Conservation (phyloP, 2,888 invertebrate genomes). For the Diabrotica balteata region DNA sequence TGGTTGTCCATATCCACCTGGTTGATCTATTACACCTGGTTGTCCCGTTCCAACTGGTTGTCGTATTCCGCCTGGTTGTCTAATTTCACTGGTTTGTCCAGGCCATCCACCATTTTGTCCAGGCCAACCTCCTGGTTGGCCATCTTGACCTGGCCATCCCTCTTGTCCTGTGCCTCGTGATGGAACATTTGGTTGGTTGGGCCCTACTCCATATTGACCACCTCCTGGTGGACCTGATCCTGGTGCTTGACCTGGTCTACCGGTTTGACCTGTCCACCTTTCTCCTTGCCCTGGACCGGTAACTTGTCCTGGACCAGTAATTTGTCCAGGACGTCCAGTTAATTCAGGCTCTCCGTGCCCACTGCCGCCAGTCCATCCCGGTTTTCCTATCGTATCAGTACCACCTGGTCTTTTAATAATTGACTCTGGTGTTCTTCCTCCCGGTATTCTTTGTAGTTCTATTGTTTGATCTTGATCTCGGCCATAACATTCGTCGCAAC, state of each 20-base stretch:
- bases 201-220: conserved; percentile 11
- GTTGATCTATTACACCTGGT: conserved; percentile 30
- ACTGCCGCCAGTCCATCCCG: conserved; percentile 26
- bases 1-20: conserved; percentile 34
- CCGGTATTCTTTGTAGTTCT: conserved; percentile 33
- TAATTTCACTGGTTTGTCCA: conserved; percentile 24
- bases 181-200: not conserved
- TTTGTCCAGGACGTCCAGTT: conserved; percentile 22
- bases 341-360: conserved; percentile 27
- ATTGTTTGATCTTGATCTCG: conserved; percentile 46
- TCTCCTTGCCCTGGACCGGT: conserved; percentile 27
- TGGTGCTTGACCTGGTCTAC: conserved; percentile 18
- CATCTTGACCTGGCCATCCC: conserved; percentile 29
- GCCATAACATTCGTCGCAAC: conserved; percentile 71
- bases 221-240: conserved; percentile 3
- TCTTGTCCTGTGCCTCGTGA: conserved; percentile 22
- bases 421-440: conserved; percentile 25
- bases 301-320: conserved; percentile 33
- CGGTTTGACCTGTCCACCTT: conserved; percentile 9
- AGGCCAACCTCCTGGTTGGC: conserved; percentile 15
- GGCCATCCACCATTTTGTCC: conserved; percentile 23
- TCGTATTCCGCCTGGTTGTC: conserved; percentile 33
- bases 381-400: conserved; percentile 23
- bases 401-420: conserved; percentile 19
- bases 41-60: conserved; percentile 27